Evolutionary conservation across 2,113 vertebrate species (phyloP), one percentile per base, ranked within the genome.

Genomic region (Felis chaus): DNA sequence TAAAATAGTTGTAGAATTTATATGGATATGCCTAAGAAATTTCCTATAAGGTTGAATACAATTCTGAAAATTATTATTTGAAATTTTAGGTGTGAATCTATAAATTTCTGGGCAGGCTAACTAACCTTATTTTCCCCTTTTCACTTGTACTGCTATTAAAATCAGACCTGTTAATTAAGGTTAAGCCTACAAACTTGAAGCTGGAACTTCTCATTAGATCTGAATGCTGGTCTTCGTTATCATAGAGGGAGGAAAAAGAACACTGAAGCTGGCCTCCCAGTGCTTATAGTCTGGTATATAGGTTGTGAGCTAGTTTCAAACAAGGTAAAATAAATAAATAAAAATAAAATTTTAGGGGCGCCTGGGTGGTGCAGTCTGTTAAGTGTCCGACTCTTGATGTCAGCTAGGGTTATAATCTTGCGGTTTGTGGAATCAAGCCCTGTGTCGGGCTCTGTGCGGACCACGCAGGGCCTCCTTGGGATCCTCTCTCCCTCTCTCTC

Each of bases 161-260:
- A 45, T 66, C 61, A 85, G 39, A 85, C 61, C 19, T 85, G 82
- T 48, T 68, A 29, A 31, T 29, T 73, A 18, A 66, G 29, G 66
- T 23, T 48, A 85, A 85, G 63, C 41, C 63, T 66, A 21, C 41
- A 66, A 48, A 85, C 61, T 33, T 66, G 10, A 45, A 66, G 61
- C 31, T 84, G 69, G 36, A 73, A 57, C 55, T 98, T 98, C 97
- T 97, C 98, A 98, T 98, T 96, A 0, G 98, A 98, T 89, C 97
- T 84, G 45, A 65, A 91, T 23, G 15, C 91, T 78, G 97, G 92
- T 97, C 97, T 98, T 88, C 96, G 92, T 98, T 97, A 97, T 98
- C 98, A 93, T 55, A 93, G 65, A 13, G 93, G 97, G 97, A 98
- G 98, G 98, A 65, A 98, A 5, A 98, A 45, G 5, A 91, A 86